Evolutionary conservation across 2,888 invertebrate genomes (phyloP), one percentile per base, ranked within the genome.

Genomic region (Cerastis leucographa): DNA sequence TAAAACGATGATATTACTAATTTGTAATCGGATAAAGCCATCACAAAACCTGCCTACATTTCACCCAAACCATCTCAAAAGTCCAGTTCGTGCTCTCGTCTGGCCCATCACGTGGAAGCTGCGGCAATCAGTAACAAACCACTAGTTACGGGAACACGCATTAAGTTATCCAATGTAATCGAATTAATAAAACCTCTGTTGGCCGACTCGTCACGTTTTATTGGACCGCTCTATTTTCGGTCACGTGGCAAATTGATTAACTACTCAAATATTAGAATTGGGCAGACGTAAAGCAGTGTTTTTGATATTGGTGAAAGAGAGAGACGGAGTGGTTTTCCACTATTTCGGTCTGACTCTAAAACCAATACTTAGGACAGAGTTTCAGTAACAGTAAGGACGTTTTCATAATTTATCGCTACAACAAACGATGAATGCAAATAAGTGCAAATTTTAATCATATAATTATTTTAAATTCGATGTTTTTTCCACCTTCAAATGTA

Each of bases 151-250:
- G 42, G 40, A 51, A 54, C 75, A 61, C 9, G 56, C 83, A 83
- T 83, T 83, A 82, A 85, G 85, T 76, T 76, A 83, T 62, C 71
- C 65, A 70, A 46, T 62, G 44, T 76, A 76, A 83, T 82, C 85
- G 62, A 85, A 72, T 85, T 82, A 49, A 83, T 82, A 65, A 71
- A 85, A 76, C 81, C 85, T 40, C 46, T 64, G 81, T 67, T 67
- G 62, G 61, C 25, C 8, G 65, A 56, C 71, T 82, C 85, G 85
- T 85, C 85, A 85, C 85, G 82, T 83, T 83, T 76, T 82, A 75
- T 81, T 75, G 19, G 25, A 17, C 40, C n/a, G 12, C 40, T 66
- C 56, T 51, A 66, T 82, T 85, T 85, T 81, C 25, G 1, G 59
- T 29, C 65, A 66, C 71, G 71, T 35, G 68, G 61, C 56, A n/a